phyloP scores from a whole-genome alignment of 2,888 invertebrate genomes.

The Gymnosoma rotundatum region DNA sequence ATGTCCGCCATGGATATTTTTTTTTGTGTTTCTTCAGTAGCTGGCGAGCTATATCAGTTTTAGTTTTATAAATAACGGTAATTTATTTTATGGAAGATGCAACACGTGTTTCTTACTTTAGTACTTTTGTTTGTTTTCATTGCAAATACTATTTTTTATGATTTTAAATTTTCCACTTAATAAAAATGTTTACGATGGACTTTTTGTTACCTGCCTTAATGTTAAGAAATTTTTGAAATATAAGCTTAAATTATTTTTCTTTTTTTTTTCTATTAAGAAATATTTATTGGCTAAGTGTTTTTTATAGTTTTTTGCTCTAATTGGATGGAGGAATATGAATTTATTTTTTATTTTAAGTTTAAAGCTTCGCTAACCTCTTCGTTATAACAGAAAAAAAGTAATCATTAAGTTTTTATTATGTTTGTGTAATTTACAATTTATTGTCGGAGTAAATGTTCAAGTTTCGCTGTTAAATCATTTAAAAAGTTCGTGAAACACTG shows the following conservation, averaged over 20 bases:
- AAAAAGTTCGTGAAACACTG: too few species aligned
- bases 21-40: slow-evolving; percentile 1
- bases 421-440: too few species aligned
- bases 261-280: neutral
- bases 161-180: slow-evolving; percentile 53
- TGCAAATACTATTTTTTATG: slow-evolving; percentile 27
- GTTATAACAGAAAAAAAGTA: too few species aligned
- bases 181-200: slow-evolving; percentile 46
- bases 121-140: neutral
- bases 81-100: slow-evolving; percentile 57
- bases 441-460: too few species aligned
- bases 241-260: neutral
- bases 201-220: slow-evolving; percentile 15
- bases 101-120: slow-evolving; percentile 63
- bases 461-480: too few species aligned
- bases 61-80: slow-evolving; percentile 65
- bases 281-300: neutral
- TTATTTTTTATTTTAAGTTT: too few species aligned
- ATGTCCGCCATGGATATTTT: slow-evolving; percentile 26
- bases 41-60: slow-evolving; percentile 28
- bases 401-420: too few species aligned
- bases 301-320: neutral
- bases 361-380: too few species aligned
- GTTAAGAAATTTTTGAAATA: slow-evolving; percentile 19
- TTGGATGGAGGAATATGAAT: too few species aligned